A percentile compares a stretch with the other conserved stretches of the same genome.
phyloP scores from a whole-genome alignment of 2,113 vertebrate genomes.

The Neodon shergylaensis region DNA sequence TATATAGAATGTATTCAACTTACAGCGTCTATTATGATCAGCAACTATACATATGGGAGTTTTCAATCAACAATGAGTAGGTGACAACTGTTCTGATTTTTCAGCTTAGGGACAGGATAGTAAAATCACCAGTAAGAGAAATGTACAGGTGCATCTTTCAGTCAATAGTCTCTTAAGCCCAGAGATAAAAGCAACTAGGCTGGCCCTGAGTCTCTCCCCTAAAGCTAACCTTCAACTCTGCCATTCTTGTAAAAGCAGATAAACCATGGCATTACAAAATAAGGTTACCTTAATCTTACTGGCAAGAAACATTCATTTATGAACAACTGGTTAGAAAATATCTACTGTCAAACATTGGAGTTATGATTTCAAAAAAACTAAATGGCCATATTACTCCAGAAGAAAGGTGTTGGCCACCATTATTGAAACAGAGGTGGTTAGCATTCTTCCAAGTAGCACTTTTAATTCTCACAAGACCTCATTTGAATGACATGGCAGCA shows the following conservation, averaged over 20 bases:
- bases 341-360: background rate
- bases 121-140: background rate
- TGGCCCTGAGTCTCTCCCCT: background rate
- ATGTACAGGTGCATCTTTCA: background rate
- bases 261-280: background rate
- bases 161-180: background rate
- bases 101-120: background rate
- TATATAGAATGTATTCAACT: background rate
- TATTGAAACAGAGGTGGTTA: background rate
- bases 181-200: background rate
- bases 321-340: background rate
- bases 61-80: background rate
- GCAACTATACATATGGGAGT: background rate
- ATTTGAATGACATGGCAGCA: background rate
- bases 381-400: background rate
- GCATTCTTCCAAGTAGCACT: background rate
- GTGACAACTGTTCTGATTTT: background rate
- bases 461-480: background rate
- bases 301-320: conserved; percentile 10
- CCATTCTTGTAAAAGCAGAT: background rate
- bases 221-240: background rate
- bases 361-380: conserved; percentile 31
- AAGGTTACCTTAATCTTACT: background rate
- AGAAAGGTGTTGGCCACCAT: background rate
- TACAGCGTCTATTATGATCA: background rate